A percentile compares a stretch with the other conserved stretches of the same genome.
Conservation (phyloP, 2,797 vertebrate species). For the Remorina albescens region DNA sequence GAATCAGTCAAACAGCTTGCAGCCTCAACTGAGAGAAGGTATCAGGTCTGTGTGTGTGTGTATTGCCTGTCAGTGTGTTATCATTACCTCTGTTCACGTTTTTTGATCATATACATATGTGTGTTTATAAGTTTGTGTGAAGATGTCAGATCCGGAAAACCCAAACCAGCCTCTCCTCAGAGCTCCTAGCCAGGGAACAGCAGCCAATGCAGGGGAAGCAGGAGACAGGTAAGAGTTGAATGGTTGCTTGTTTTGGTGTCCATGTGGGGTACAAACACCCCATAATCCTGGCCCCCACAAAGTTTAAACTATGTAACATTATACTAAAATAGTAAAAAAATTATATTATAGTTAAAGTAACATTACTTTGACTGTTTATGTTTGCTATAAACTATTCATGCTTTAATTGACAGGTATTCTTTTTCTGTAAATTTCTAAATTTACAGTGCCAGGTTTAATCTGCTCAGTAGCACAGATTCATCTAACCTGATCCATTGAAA, state of each 20-base stretch:
- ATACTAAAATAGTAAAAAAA: too few relatives aligned
- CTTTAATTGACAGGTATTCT: too few relatives aligned
- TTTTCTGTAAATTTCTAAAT: too few relatives aligned
- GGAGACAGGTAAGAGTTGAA: slow-evolving; percentile 58
- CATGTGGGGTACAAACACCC: not conserved
- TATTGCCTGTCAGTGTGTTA: not conserved
- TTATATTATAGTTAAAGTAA: too few relatives aligned
- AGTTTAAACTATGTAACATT: not conserved
- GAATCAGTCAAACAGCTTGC: not conserved
- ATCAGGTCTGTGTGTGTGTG: not conserved
- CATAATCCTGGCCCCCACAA: not conserved
- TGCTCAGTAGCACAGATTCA: not conserved
- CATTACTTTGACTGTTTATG: not conserved
- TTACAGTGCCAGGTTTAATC: too few relatives aligned
- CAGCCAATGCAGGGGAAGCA: slow-evolving; percentile 10
- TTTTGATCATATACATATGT: slow-evolving; percentile 1
- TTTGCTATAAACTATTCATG: not conserved
- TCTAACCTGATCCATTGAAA: not conserved
- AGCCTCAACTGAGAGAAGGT: slow-evolving; percentile 44
- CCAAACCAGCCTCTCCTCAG: slow-evolving; percentile 60
- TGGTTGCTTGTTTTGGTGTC: not conserved
- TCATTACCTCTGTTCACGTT: not conserved
- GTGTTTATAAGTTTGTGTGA: slow-evolving; percentile 43
- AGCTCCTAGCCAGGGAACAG: slow-evolving; percentile 35
- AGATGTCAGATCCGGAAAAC: slow-evolving; percentile 70